Conservation (phyloP, 2,888 invertebrate species). For the Callimorpha dominula region DNA sequence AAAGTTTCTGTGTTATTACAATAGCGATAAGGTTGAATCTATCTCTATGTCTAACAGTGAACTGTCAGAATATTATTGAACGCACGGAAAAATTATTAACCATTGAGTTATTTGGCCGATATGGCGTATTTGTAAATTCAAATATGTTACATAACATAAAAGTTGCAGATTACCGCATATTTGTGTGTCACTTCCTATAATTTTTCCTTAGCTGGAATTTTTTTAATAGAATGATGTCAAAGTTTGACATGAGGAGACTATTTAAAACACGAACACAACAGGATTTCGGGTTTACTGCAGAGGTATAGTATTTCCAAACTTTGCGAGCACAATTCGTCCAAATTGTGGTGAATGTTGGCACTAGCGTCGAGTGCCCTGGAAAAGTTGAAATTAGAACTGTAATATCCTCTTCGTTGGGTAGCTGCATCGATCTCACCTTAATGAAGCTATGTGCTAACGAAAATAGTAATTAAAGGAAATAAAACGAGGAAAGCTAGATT, state of each 20-base stretch:
- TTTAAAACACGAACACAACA: not conserved
- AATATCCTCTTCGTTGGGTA: not conserved
- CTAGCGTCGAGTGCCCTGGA: not conserved
- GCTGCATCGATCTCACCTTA: not conserved
- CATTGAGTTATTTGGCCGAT: too few relatives aligned
- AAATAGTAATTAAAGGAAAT: not conserved
- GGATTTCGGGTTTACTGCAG: not conserved
- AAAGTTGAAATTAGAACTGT: slow-evolving; percentile 1
- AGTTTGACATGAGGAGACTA: not conserved
- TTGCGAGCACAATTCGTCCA: not conserved
- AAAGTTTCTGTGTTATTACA: too few relatives aligned
- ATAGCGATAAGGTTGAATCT: too few relatives aligned
- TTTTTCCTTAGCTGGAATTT: not conserved
- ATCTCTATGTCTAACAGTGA: too few relatives aligned
- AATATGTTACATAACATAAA: too few relatives aligned
- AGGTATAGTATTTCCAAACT: not conserved
- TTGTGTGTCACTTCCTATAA: not conserved
- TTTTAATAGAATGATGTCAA: not conserved
- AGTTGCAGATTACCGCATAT: too few relatives aligned
- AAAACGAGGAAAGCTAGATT: not conserved
- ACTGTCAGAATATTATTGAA: too few relatives aligned
- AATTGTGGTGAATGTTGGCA: slow-evolving; percentile 3
- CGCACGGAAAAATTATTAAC: too few relatives aligned
- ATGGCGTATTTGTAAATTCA: too few relatives aligned
- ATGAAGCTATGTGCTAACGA: not conserved